Conservation (phyloP, 2,113 vertebrate species). For the Craseonycteris thonglongyai region DNA sequence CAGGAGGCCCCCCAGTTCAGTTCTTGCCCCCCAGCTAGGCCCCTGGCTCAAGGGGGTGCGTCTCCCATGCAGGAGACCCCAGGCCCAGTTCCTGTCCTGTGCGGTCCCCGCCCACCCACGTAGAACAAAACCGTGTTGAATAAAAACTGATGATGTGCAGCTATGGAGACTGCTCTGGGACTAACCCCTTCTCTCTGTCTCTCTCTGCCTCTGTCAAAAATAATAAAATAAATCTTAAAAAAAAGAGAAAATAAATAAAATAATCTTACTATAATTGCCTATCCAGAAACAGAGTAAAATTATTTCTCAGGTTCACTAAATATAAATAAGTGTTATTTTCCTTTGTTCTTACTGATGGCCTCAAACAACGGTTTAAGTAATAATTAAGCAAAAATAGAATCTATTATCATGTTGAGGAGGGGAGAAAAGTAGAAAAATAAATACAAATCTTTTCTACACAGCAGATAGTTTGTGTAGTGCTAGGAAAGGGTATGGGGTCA, state of each 20-base stretch:
- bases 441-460: background rate
- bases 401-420: background rate
- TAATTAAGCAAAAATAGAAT: slow-evolving; percentile 20
- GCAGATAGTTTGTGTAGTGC: background rate
- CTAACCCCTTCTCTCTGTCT: too few species aligned
- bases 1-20: too few species aligned
- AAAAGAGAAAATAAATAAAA: slow-evolving; percentile 33
- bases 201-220: too few species aligned
- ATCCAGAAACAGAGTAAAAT: background rate
- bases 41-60: too few species aligned
- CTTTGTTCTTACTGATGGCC: background rate
- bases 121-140: too few species aligned
- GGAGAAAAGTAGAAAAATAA: background rate
- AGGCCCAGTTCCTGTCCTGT: too few species aligned
- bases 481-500: background rate
- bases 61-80: too few species aligned
- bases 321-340: background rate
- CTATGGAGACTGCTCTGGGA: too few species aligned
- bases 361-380: slow-evolving; percentile 22
- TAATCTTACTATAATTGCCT: background rate
- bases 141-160: too few species aligned
- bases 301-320: background rate
- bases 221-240: too few species aligned
- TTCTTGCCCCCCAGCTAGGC: too few species aligned
- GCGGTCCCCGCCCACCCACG: too few species aligned